phyloP scores from a whole-genome alignment of 1,140 invertebrate species.

The Magallana angulata region DNA sequence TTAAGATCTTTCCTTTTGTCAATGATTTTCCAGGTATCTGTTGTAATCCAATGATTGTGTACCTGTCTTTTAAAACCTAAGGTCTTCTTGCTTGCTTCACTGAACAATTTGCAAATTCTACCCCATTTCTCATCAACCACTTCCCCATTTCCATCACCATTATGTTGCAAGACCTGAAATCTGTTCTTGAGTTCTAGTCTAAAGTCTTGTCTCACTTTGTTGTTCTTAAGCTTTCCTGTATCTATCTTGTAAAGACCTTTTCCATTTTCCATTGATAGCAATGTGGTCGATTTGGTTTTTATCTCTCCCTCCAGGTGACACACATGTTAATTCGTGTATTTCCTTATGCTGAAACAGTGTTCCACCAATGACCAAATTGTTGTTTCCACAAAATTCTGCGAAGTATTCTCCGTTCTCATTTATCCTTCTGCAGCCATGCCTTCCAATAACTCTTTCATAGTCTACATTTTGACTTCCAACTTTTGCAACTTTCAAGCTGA shows the following conservation, averaged over 20 bases:
- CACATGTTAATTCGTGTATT: conserved; percentile 56
- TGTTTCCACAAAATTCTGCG: conserved; percentile 37
- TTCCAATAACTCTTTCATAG: not conserved
- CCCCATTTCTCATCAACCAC: conserved; percentile 32
- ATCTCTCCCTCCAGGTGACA: not conserved
- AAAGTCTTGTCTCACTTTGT: conserved; percentile 38
- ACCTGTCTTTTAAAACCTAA: conserved; percentile 37
- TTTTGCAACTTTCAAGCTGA: too few species aligned
- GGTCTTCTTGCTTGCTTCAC: not conserved
- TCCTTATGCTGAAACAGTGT: conserved; percentile 42
- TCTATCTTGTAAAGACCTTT: not conserved
- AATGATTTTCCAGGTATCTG: conserved; percentile 5
- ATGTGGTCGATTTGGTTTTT: too few species aligned
- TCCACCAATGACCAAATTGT: conserved; percentile 55
- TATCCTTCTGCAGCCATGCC: not conserved
- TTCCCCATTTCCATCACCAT: not conserved
- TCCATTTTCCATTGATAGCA: too few species aligned
- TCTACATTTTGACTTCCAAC: not conserved
- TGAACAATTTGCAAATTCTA: not conserved
- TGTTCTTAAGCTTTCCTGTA: conserved; percentile 18
- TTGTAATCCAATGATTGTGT: conserved; percentile 50
- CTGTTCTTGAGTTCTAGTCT: conserved; percentile 47
- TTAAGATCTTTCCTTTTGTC: conserved; percentile 23
- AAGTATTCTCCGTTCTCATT: not conserved
- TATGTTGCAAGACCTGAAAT: conserved; percentile 41